These are phyloP conservation scores for Chrysocyon brachyurus DNA, from an alignment of 2,797 vertebrate species.

Conservation along the genomic window DNA sequence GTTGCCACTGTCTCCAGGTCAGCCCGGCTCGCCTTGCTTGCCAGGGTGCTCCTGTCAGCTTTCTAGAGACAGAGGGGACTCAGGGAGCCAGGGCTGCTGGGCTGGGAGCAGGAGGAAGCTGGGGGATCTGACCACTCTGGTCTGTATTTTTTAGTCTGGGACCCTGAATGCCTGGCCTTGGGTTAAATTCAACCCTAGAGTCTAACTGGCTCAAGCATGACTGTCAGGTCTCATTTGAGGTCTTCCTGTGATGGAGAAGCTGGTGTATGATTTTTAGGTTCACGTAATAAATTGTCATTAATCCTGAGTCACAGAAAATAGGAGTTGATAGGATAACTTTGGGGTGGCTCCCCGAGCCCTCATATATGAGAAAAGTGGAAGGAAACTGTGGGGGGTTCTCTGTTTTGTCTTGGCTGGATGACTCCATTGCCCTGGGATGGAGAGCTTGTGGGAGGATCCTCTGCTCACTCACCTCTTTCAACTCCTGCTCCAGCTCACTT, in stretches of 20 bases:
- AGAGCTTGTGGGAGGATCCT: background rate
- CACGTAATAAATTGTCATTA: background rate
- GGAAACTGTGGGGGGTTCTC: background rate
- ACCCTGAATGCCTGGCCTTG: background rate
- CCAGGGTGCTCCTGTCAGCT: constrained; percentile 81
- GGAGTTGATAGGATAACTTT: background rate
- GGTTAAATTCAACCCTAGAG: background rate
- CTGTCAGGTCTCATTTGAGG: background rate
- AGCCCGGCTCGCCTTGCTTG: constrained; percentile 77
- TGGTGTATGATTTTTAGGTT: background rate
- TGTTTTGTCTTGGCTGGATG: background rate
- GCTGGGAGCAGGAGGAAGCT: too few species aligned
- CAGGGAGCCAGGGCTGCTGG: background rate
- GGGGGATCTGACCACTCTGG: background rate
- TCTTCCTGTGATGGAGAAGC: background rate
- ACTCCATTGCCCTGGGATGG: background rate
- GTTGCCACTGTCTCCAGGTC: constrained; percentile 78
- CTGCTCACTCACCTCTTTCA: constrained; percentile 74
- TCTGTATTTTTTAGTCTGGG: background rate
- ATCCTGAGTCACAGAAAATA: background rate
- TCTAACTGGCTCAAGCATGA: background rate
- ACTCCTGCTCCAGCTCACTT: constrained; percentile 71
- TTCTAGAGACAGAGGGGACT: constrained; percentile 80
- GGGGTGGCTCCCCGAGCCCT: background rate
- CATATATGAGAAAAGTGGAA: background rate